Evolutionary conservation across 2,797 vertebrate genomes (phyloP), one percentile per base, ranked within the genome.

Genomic region (Clamator glandarius): DNA sequence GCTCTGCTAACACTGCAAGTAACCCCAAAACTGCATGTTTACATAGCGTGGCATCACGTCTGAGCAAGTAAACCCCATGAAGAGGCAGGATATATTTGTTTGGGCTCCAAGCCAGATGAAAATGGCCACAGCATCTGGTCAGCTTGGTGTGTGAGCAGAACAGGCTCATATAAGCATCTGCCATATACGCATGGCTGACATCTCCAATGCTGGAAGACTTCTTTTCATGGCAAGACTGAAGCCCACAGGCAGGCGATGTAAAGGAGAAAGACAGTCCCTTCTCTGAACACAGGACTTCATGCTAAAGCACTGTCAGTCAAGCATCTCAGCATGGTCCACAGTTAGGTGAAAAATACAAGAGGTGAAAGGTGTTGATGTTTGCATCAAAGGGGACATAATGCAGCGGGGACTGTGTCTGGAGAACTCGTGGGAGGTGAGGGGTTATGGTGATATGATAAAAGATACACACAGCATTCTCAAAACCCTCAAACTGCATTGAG

Each of bases 341-440:
- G 74, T 94, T 59, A 90, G 41, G 61, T 82, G 93, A 79, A 91
- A 90, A 91, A 91, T 50, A 95, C 42, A 74, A 79, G 85, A 81
- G 85, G 89, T 84, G 82, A 93, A 88, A 91, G 31, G 70, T 73
- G 85, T 74, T 91, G 87, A 57, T 90, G 42, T 0, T 18, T 33
- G 66, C 67, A 95, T 96, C 87, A 96, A 95, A 92, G 46, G 46
- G 66, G 66, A 72, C 59, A 35, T 68, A 90, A 89, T 58, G 0
- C 78, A n/a, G 83, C 68, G 35, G 94, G 91, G 88, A 89, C 41
- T 72, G 46, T 62, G 85, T 73, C 83, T 94, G 89, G 92, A 96
- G 90, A 96, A 95, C 84, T 95, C 81, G 69, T 75, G 93, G 90
- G 92, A 95, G 95, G 78, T 74, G 90, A 96, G 67, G 91, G 95